Base-by-base conservation (phyloP, 2,113 vertebrate genomes). In the Ovis canadensis region DNA sequence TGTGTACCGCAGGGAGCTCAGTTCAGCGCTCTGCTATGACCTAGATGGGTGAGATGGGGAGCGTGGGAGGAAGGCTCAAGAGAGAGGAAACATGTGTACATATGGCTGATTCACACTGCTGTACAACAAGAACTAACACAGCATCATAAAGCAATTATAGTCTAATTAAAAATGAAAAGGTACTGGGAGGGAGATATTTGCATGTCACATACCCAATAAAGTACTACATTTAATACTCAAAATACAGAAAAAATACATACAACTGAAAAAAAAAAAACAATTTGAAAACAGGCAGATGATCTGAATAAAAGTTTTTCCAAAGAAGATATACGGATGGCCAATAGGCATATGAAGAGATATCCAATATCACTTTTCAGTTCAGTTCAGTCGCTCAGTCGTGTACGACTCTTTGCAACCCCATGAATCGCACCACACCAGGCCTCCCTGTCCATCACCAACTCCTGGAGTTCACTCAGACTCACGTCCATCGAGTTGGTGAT, bases 1-100 rank as follows among this genome's bases (percentile, higher is more conserved):
- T 43, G 71, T 77, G 23, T 3, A 43, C 71, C 36, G 13, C n/a
- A 43, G 6, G n/a, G 23, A 77, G 23, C 36, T 43, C 71, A 77
- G 36, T 1, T 40, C 23, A 43, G 36, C 0, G 0, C 23, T 27
- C 23, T 77, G 40, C 25, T 43, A 43, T 36, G 12, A 27, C 36
- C 23, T 13, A 40, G 36, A 27, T 25, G 36, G 36, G 23, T 27
- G 3, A 23, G 71, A 2, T 27, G 71, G 12, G 36, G 71, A 43
- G 36, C 1, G 2, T 12, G 67, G 67, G 71, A 77, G 71, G 71
- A 77, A 27, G 71, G 36, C 71, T 77, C 71, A 27, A 27, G 71
- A 77, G 71, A 43, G 3, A 23, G 3, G 71, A 77, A 43, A 25
- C 3, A 4, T 12, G 4, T 36, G 36, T 21, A 21, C n/a, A 43